These are phyloP conservation scores for Parapristionchus giblindavisi DNA, from an alignment of 2,888 invertebrate species.

Conservation along the genomic window DNA sequence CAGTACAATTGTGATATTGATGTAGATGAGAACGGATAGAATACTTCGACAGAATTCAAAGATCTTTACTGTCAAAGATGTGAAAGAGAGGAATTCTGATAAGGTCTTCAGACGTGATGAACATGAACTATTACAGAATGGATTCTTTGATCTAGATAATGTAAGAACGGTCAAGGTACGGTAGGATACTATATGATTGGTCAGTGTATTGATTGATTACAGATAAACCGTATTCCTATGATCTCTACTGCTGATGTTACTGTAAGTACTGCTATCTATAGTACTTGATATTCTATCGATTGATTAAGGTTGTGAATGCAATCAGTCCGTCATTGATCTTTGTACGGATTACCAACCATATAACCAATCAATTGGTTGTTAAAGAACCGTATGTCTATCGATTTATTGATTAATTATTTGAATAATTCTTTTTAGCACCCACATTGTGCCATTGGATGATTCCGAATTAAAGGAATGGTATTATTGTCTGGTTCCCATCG, in stretches of 20 bases:
- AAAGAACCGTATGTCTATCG: constrained; percentile 49
- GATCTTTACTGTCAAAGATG: too few species aligned
- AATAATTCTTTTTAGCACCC: constrained; percentile 39
- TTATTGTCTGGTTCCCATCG: constrained; percentile 48
- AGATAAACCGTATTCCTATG: constrained; percentile 38
- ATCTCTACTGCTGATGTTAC: not conserved
- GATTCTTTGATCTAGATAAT: not conserved
- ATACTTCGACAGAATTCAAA: too few species aligned
- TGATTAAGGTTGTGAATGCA: constrained; percentile 16
- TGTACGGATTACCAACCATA: constrained; percentile 48
- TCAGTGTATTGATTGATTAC: not conserved
- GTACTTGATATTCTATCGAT: not conserved
- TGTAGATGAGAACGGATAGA: too few species aligned
- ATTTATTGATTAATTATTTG: not conserved
- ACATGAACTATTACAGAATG: constrained; percentile 23
- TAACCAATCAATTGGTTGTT: constrained; percentile 41
- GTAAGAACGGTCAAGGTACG: not conserved
- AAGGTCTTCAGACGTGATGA: constrained; percentile 3
- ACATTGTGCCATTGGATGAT: constrained; percentile 32
- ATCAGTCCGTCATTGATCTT: constrained; percentile 43
- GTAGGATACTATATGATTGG: not conserved
- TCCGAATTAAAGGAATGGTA: constrained; percentile 17
- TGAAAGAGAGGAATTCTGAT: not conserved
- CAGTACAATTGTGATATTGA: too few species aligned
- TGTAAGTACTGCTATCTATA: constrained; percentile 1